phyloP scores from a whole-genome alignment of 2,888 invertebrate genomes.

The Lasius platythorax region DNA sequence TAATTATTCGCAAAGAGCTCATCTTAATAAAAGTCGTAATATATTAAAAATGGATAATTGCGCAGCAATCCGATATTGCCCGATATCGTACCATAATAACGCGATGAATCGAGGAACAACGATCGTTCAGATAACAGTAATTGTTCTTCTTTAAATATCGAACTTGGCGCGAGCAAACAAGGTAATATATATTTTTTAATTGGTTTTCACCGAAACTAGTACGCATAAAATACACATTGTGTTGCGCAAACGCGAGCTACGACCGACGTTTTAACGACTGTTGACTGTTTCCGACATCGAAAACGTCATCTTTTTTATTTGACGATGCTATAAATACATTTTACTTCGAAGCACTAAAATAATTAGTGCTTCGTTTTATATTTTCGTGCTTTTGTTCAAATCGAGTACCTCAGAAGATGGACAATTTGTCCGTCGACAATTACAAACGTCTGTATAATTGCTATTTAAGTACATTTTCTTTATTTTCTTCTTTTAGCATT shows the following conservation, averaged over 20 bases:
- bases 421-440: constrained; percentile 4
- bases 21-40: constrained; percentile 24
- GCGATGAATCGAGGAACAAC: not conserved
- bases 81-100: not conserved
- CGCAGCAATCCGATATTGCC: not conserved
- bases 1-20: constrained; percentile 22
- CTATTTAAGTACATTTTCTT: constrained; percentile 15
- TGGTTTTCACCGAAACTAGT: constrained; percentile 3
- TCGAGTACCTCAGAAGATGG: constrained; percentile 2
- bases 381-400: constrained; percentile 22
- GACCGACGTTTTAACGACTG: not conserved
- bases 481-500: not conserved
- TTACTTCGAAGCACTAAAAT: constrained; percentile 7
- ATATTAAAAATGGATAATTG: constrained; percentile 11
- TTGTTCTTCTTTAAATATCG: constrained; percentile 3
- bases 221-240: not conserved
- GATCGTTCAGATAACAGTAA: constrained; percentile 19
- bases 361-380: not conserved
- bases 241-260: not conserved
- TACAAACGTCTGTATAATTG: constrained; percentile 14
- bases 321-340: not conserved
- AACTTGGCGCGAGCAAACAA: not conserved
- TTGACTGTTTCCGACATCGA: constrained; percentile 1
- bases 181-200: not conserved
- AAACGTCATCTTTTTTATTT: not conserved